Evolutionary conservation across 1,140 invertebrate genomes (phyloP), one percentile per base, ranked within the genome.

Genomic region (Heliconius hewitsoni): DNA sequence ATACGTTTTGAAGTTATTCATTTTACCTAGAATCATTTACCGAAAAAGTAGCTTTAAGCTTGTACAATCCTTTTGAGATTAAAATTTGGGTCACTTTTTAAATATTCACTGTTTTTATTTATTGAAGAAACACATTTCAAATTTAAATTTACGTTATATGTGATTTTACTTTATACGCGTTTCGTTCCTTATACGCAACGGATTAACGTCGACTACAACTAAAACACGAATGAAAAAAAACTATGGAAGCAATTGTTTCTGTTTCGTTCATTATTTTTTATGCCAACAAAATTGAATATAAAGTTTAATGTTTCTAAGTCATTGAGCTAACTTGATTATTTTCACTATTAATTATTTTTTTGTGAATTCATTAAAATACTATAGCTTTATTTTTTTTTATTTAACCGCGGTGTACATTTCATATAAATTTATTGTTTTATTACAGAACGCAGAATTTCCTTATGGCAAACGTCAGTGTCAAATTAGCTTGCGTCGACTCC

Each of bases 401-500:
- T 16, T 66, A 6, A 27, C 9, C 60, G 16, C 60, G 3, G 60
- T 27, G 9, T 66, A 27, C 2, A 23, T 57, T 23, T 27, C 4
- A 66, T 30, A 13, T 30, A 13, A 66, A 11, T 27, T 27, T 57
- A 57, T 66, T 66, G 42, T 46, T 30, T 66, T 66, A 66, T 30
- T 66, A 66, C n/a, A 16, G 83, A 84, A 84, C 83, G 81, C 79
- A 81, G 71, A 74, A 6, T 66, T 27, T 66, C 9, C 60, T 27
- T 30, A 30, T 66, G 27, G 27, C 19, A 66, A 82, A 84, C 79
- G 83, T 84, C 83, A 81, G 16, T 81, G 80, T 83, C 82, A 83
- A 42, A 79, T 74, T 82, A 74, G 79, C 79, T 82, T 84, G 82
- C 82, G 79, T 85, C 78, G 79, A 83, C 83, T 83, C 75, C 72